Percentiles rank a stretch among this genome's conserved stretches.
These are phyloP conservation scores for Bombycilla garrulus DNA, from an alignment of 2,113 vertebrate genomes.

Conservation along the genomic window DNA sequence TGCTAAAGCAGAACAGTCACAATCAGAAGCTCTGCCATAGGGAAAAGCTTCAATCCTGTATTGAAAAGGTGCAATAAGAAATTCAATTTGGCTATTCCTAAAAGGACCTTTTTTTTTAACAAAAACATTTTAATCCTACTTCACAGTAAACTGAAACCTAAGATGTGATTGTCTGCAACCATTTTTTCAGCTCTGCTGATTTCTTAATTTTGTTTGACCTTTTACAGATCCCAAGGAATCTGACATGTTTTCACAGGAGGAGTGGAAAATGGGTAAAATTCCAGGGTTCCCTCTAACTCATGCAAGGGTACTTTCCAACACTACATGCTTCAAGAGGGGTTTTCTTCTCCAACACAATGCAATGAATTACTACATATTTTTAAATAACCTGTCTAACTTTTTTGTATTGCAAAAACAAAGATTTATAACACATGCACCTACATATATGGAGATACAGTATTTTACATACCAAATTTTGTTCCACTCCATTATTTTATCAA, in stretches of 20 bases:
- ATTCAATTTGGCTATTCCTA: background rate
- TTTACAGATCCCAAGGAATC: slow-evolving; percentile 70
- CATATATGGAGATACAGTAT: background rate
- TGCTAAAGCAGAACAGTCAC: background rate
- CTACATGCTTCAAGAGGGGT: background rate
- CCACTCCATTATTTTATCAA: background rate
- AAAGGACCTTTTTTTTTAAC: background rate
- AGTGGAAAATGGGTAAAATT: slow-evolving; percentile 66
- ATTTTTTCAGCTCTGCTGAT: background rate
- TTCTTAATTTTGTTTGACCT: slow-evolving; percentile 65
- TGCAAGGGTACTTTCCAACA: slow-evolving; percentile 62
- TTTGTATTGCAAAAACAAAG: background rate
- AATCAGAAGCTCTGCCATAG: background rate
- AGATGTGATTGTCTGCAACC: background rate
- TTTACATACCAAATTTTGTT: background rate
- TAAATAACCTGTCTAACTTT: background rate
- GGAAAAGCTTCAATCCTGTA: background rate
- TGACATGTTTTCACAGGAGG: slow-evolving; percentile 46
- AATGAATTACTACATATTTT: background rate
- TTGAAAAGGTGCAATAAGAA: background rate
- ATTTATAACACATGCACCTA: background rate
- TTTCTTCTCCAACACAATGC: background rate
- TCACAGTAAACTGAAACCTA: slow-evolving; percentile 18
- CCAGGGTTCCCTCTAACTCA: slow-evolving; percentile 50
- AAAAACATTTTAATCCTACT: slow-evolving; percentile 29